Evolutionary conservation across 2,113 vertebrate species (phyloP).

Genomic region (Melanerpes formicivorus): DNA sequence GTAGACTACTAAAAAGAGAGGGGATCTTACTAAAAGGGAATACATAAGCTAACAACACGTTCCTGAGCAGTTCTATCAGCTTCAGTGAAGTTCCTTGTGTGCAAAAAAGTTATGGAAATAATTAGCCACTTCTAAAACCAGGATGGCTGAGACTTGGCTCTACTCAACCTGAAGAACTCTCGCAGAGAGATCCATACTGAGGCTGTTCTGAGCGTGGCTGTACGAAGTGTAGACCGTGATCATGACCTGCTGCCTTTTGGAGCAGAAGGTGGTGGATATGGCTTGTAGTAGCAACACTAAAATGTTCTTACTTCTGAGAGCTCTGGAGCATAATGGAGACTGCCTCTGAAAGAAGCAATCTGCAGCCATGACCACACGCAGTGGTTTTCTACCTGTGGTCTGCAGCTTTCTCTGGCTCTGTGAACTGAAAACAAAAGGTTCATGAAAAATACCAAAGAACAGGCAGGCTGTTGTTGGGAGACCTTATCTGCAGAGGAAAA

Average conservation of each 20-base stretch:
- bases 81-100: background rate
- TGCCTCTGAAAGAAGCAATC: background rate
- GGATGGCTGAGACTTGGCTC: background rate
- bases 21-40: fast-evolving
- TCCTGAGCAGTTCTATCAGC: background rate
- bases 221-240: background rate
- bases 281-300: background rate
- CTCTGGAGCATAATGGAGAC: background rate
- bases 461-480: background rate
- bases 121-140: background rate
- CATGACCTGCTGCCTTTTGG: background rate
- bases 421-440: background rate
- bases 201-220: background rate
- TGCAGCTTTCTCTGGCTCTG: slow-evolving; percentile 9
- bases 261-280: fast-evolving
- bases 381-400: slow-evolving; percentile 23
- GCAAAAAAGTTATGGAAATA: background rate
- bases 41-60: fast-evolving
- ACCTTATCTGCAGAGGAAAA: background rate
- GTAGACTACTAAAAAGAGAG: background rate
- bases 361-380: background rate
- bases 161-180: background rate
- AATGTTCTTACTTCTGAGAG: background rate
- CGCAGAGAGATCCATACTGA: background rate
- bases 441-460: background rate